Evolutionary conservation across 2,888 invertebrate species (phyloP).

Genomic region (Mythimna lalbum): DNA sequence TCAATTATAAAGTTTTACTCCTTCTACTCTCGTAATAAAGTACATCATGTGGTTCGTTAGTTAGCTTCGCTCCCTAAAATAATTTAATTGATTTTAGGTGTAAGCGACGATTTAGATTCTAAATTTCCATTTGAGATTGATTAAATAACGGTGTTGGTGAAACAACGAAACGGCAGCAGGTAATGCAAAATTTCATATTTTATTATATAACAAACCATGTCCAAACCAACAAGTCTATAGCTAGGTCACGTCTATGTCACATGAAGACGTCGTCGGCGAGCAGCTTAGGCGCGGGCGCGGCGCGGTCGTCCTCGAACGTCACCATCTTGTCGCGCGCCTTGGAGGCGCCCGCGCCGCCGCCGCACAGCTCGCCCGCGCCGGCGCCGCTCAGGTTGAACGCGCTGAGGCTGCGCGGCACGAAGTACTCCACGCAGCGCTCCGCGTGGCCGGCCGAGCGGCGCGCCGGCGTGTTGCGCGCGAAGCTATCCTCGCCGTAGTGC

Average conservation of each 20-base stretch:
- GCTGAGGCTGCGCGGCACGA: constrained; percentile 95
- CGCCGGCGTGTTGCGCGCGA: constrained; percentile 92
- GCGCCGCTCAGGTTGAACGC: constrained; percentile 94
- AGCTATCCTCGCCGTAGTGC: constrained; percentile 83
- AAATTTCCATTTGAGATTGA: background rate
- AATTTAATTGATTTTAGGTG: background rate
- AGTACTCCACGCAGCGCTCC: constrained; percentile 94
- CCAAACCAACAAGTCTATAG: constrained; percentile 71
- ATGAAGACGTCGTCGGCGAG: constrained; percentile 94
- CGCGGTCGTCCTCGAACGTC: constrained; percentile 60
- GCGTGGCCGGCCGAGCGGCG: constrained; percentile 92
- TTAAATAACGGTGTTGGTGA: background rate
- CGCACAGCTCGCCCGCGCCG: constrained; percentile 79
- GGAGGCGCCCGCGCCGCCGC: constrained; percentile 59
- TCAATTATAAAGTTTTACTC: constrained; percentile 69
- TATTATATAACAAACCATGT: constrained; percentile 82
- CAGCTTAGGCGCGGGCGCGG: constrained; percentile 69
- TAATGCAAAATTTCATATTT: constrained; percentile 70
- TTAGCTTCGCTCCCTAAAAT: constrained; percentile 4
- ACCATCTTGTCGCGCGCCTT: constrained; percentile 87
- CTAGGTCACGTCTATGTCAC: constrained; percentile 90
- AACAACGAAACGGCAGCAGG: constrained; percentile 51
- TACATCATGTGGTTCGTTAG: constrained; percentile 4
- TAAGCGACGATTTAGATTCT: background rate
- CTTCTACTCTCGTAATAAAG: constrained; percentile 37